Evolutionary conservation across 1,140 invertebrate genomes (phyloP), one percentile per base, ranked within the genome.

Genomic region (Acromyrmex echinatior): DNA sequence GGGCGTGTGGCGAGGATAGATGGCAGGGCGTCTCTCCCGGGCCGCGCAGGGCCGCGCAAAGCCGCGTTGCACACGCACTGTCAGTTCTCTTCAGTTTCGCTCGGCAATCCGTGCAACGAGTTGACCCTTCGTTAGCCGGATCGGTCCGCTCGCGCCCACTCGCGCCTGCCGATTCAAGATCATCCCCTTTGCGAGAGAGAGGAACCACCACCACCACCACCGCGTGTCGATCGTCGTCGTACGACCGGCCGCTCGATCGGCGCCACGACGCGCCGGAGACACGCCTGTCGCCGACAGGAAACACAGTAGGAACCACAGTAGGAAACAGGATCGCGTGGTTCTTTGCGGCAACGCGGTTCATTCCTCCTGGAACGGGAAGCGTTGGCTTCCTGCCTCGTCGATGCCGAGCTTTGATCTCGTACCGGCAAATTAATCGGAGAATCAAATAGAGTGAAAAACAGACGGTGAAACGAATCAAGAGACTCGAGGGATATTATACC

Each of bases 21-120:
- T 90, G 89, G 89, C 88, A 90, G 89, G 89, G 89, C 88, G 89
- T 90, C 89, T 90, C 89, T 90, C 89, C 89, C 89, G 89, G 89
- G 88, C 88, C 86, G 73, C 82, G 74, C 82, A 86, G 62, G 81
- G 62, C 73, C 82, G 73, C 82, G 82, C 82, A 60, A 77, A 66
- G 74, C 74, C 82, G 89, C 90, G 88, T 90, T 88, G 89, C 89
- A 90, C 89, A 90, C 82, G 86, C 89, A 90, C 76, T 90, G 86
- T 90, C 88, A 90, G 89, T 90, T 87, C 90, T 68, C 74, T 62
- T 90, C 89, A 87, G 89, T 90, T 90, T 90, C 80, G 89, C 88
- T 90, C 89, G 88, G 88, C 85, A 88, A 51, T 87, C 87, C 89
- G 86, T 88, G 84, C 76, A 65, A 86, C 74, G 89, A 88, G 86